Evolutionary conservation across 2,113 vertebrate species (phyloP).

Genomic region (Psittacula cyanocephala): DNA sequence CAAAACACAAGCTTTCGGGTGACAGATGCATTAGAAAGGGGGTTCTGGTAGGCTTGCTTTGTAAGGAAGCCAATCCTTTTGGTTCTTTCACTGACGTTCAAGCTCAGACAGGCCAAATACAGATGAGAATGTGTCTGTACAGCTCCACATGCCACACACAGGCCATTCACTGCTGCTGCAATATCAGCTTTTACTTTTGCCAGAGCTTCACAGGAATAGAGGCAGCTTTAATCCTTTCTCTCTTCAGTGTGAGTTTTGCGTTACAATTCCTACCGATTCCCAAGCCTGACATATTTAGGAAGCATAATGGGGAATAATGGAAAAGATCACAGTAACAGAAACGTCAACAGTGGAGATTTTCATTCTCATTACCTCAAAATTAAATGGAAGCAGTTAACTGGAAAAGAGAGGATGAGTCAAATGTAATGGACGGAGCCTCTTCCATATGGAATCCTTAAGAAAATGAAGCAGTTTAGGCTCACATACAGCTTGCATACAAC

Average conservation of each 20-base stretch:
- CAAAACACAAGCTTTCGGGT: rapidly evolving
- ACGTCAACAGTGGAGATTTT: background rate
- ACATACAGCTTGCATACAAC: background rate
- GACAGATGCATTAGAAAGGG: background rate
- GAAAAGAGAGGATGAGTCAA: background rate
- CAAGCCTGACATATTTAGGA: background rate
- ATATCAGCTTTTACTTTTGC: background rate
- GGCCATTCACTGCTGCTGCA: background rate
- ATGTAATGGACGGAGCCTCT: background rate
- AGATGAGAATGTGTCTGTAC: background rate
- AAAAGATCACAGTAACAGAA: background rate
- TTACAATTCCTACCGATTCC: background rate
- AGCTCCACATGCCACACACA: rapidly evolving
- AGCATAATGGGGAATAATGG: background rate
- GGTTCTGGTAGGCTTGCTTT: background rate
- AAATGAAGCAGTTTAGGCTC: background rate
- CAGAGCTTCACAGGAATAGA: background rate
- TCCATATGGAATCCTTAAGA: background rate
- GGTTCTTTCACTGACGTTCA: background rate
- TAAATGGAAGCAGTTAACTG: background rate
- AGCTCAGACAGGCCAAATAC: background rate
- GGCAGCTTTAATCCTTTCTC: background rate
- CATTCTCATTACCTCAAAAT: background rate
- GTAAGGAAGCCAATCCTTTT: background rate
- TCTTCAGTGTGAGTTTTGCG: background rate